Evolutionary conservation across 1,140 invertebrate species (phyloP), one percentile per base, ranked within the genome.

Genomic region (Holotrichia oblita): DNA sequence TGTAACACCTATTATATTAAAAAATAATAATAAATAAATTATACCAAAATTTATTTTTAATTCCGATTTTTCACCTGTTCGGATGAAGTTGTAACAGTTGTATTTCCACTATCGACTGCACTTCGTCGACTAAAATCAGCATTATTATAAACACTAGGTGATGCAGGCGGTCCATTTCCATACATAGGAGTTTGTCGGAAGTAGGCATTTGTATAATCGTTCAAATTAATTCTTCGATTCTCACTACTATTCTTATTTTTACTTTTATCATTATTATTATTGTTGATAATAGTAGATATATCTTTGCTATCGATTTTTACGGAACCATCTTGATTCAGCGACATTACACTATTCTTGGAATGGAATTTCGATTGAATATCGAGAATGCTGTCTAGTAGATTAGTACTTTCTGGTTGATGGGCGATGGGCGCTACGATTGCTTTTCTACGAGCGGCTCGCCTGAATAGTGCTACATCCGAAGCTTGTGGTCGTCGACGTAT

Each of bases 321-420:
- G 10, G 87, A 87, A 0, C 93, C 93, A 82, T 94, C 90, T 24
- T 89, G 86, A 10, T 91, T 88, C 0, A 94, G 85, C 0, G 88
- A 90, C 3, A 94, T 86, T 10, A 91, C 86, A 9, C 89, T 85
- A 78, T 91, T 90, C 76, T 90, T 92, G 0, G 93, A 92, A 83
- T 94, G 92, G 84, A 95, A 91, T n/a, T 92, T 86, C 78, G 92
- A 90, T 86, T 96, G 95, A 79, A 90, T 90, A 74, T 91, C 89
- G 81, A 97, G 88, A 79, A 97, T 96, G 79, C 88, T 92, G 9
- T 91, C 92, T 0, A 97, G 84, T 0, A 97, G 82, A 86, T 95
- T 93, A 14, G 84, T 20, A 27, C 74, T 12, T 55, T 81, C 85
- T 83, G 41, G 84, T 86, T 27, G 85, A 81, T 64, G 61, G 8